Evolutionary conservation across 2,797 vertebrate genomes (phyloP).

Genomic region (Sciurus vulgaris): DNA sequence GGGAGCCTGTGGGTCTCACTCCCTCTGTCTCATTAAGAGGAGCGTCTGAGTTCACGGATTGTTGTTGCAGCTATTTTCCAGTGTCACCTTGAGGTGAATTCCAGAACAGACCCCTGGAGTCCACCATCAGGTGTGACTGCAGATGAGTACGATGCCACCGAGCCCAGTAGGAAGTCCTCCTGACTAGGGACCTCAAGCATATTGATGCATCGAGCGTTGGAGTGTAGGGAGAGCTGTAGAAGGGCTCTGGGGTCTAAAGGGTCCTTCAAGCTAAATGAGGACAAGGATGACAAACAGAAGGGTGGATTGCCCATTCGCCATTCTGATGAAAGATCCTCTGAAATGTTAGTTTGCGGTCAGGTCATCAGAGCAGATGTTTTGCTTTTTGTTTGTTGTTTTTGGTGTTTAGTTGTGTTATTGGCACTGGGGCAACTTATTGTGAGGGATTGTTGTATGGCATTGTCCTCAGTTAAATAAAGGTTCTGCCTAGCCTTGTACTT

Average conservation of each 20-base stretch:
- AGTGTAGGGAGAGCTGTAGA: not conserved
- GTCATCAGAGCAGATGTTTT: not conserved
- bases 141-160: not conserved
- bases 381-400: not conserved
- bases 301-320: rapidly evolving
- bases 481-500: not conserved
- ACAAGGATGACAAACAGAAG: not conserved
- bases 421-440: not conserved
- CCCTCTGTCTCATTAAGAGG: not conserved
- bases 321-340: not conserved
- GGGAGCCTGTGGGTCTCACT: not conserved
- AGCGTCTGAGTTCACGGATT: not conserved
- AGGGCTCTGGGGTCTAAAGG: not conserved
- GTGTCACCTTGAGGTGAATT: not conserved
- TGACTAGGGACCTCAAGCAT: not conserved
- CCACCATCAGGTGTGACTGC: not conserved
- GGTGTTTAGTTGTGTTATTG: not conserved
- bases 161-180: not conserved
- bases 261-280: not conserved
- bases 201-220: rapidly evolving
- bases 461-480: not conserved
- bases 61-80: not conserved
- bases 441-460: not conserved
- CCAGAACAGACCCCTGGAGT: not conserved
- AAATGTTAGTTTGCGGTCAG: not conserved